Base-by-base conservation (phyloP, 2,888 invertebrate species). In the Seira ritae region DNA sequence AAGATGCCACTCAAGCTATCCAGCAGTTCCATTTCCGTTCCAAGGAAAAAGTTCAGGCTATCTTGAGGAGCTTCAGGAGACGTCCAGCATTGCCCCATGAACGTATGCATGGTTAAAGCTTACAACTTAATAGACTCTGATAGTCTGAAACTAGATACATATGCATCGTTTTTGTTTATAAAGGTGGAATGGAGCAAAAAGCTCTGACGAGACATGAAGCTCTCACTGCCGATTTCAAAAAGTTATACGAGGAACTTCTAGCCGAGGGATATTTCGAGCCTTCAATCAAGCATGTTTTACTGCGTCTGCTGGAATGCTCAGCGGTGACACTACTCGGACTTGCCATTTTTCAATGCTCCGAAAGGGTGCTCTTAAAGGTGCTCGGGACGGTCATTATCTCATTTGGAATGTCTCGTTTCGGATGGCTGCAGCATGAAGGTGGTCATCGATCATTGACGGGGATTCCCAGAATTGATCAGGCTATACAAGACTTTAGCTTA, bases 381-480 rank as follows among this genome's bases (percentile, higher is more conserved):
- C 42, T 42, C 6, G 42, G 42, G 6, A 55, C 55, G 3, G 15
- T 55, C 3, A 3, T 55, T 3, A 12, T 55, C 3, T 3, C 6
- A 8, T 55, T 55, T 55, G 55, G 6, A 15, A 8, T 8, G 3
- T 8, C 6, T 12, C 55, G 55, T 12, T 12, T 73, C 42, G 83
- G 85, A 3, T 88, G 87, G 85, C 71, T 88, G 15, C 72, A 75
- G 17, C 87, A 88, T 73, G 88, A 88, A 70, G 86, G 81, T 10
- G 87, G 88, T 10, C 88, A 88, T 74, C 84, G 85, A 37, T 80
- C 85, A 8, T 79, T 88, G 8, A 88, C 88, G 8, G 88, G 88
- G 17, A 85, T 77, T 69, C 77, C 86, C 0, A 85, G 85, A 74
- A 67, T 85, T 50, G 88, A 88, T 71, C 31, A 31, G 31, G 31